Conservation (phyloP, 2,888 invertebrate genomes). For the Synergus umbraculus region DNA sequence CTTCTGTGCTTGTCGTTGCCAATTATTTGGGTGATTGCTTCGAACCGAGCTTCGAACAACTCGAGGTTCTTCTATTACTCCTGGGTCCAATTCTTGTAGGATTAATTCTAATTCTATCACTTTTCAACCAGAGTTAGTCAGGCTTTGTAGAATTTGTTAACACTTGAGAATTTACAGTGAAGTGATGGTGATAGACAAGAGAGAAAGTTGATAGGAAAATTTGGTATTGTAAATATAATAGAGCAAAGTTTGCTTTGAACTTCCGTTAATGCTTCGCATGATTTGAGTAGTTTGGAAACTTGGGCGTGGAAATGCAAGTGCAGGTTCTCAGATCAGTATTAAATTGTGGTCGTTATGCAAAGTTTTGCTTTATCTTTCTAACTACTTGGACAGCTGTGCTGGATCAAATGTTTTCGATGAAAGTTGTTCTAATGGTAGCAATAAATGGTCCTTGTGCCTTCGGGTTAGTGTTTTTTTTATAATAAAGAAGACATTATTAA, state of each 20-base stretch:
- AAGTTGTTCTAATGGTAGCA: neutral
- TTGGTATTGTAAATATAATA: neutral
- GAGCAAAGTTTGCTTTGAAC: neutral
- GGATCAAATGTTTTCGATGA: neutral
- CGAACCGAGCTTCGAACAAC: neutral
- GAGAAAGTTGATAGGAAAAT: neutral
- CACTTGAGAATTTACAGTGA: neutral
- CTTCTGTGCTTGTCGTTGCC: no score
- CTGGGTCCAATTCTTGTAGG: neutral
- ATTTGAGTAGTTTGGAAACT: constrained; percentile 32
- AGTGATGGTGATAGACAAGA: neutral
- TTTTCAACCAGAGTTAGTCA: no score
- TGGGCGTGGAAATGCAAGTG: neutral
- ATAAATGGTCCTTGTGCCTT: neutral
- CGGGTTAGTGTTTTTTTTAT: no score
- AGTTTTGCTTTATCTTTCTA: constrained; percentile 11
- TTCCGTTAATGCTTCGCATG: constrained; percentile 1
- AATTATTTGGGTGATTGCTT: neutral
- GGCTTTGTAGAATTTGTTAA: no score
- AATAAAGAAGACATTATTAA: no score
- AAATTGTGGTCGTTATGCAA: constrained; percentile 21
- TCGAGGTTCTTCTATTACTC: neutral
- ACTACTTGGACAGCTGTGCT: constrained; percentile 1
- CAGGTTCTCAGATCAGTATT: constrained; percentile 20
- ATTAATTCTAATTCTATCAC: neutral